phyloP scores from a whole-genome alignment of 2,113 vertebrate genomes.

The Protomyctophum bolini region DNA sequence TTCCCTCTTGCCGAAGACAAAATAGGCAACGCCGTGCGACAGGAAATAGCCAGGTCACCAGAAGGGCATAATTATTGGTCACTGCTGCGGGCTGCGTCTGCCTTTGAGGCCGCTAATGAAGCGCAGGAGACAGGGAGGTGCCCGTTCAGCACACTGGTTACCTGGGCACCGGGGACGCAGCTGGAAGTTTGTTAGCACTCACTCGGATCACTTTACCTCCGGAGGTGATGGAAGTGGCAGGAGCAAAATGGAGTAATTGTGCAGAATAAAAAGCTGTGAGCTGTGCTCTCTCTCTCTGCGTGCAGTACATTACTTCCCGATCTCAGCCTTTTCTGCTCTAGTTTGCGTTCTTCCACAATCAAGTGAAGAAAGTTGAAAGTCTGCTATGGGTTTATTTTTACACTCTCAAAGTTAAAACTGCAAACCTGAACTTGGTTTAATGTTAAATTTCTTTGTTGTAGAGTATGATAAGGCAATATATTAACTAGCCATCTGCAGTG shows the following conservation, averaged over 20 bases:
- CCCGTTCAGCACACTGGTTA: conserved; percentile 46
- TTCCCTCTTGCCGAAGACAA: conserved; percentile 49
- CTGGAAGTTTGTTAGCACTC: conserved; percentile 26
- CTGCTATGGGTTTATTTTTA: too few relatives aligned
- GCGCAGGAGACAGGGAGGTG: conserved; percentile 40
- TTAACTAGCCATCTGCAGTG: too few relatives aligned
- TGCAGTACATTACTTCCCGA: too few relatives aligned
- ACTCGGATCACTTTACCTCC: conserved; percentile 17
- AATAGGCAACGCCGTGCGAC: conserved; percentile 47
- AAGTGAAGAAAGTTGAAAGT: conserved; percentile 4
- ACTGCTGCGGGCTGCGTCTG: conserved; percentile 45
- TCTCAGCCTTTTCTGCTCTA: conserved; percentile 23
- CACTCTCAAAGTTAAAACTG: too few relatives aligned
- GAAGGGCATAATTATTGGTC: conserved; percentile 62
- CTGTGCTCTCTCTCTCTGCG: conserved; percentile 28
- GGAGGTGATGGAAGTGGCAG: conserved; percentile 38
- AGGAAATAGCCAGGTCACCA: conserved; percentile 61
- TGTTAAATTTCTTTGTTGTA: too few relatives aligned
- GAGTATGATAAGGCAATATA: too few relatives aligned
- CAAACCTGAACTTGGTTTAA: too few relatives aligned
- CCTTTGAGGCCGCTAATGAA: conserved; percentile 68
- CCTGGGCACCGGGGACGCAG: conserved; percentile 38
- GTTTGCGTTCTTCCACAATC: conserved; percentile 48
- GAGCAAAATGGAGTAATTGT: conserved; percentile 56
- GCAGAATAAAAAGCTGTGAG: conserved; percentile 46